Evolutionary conservation across 2,797 vertebrate species (phyloP), one percentile per base, ranked within the genome.

Genomic region (Rachycentron canadum): DNA sequence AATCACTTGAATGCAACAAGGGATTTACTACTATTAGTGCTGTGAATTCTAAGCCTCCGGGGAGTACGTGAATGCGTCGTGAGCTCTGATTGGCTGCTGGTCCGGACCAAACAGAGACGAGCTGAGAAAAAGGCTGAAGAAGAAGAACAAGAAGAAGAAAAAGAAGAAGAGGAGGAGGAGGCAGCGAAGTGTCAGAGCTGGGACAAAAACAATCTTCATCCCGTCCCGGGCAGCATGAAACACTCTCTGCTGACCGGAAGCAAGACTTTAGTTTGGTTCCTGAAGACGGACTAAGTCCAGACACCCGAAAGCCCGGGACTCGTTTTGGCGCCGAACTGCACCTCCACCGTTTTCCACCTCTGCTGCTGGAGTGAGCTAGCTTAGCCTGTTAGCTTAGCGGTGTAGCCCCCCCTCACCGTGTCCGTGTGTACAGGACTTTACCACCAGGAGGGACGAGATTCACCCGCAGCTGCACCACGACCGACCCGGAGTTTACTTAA

Each of bases 321-420:
- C 49, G 26, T 10, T 16, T 66, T 36, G 3, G 41, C 50, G 30
- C 45, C 12, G 21, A 34, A 45, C 60, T 34, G 13, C 56, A 10
- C n/a, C 38, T 53, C 2, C 16, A 36, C 23, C 25, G 7, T 56
- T 49, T 49, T 16, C 30, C 12, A 38, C 26, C 5, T 25, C 6
- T 52, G 0, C 30, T 58, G 0, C 47, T 45, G 32, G 17, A 23
- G 25, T 30, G 23, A 38, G 77, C 30, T 88, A 88, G 86, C 74
- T 76, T 89, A 89, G 88, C 82, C 32, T 36, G 74, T 73, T 94
- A 92, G 90, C 90, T 87, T 84, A 76, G 65, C 82, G 30, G 45
- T 9, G 13, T 25, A 30, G 11, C 49, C 55, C 5, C 49, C 55
- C 5, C 45, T 49, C 45, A 17, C 2, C 36, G 57, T 47, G 50